Conservation (phyloP, 2,797 vertebrate species). For the Pristis pectinata region DNA sequence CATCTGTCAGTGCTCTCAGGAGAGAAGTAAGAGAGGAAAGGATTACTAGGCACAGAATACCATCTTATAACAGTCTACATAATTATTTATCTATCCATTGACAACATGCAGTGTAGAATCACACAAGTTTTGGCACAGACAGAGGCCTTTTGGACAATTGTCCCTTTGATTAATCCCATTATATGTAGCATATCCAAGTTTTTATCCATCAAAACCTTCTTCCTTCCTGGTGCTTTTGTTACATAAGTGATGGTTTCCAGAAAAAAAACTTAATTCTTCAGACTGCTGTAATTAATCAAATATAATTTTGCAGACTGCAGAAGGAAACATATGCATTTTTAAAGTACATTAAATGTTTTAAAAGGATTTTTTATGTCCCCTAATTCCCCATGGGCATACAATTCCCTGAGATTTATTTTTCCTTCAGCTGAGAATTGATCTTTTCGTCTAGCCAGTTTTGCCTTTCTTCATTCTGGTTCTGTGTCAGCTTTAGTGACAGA, state of each 20-base stretch:
- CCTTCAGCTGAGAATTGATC: not conserved
- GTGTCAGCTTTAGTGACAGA: not conserved
- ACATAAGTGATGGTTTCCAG: not conserved
- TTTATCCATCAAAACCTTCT: not conserved
- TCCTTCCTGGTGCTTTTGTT: not conserved
- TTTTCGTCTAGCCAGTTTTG: not conserved
- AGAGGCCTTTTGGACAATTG: not conserved
- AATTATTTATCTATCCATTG: not conserved
- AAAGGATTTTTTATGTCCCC: not conserved
- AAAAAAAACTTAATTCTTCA: not conserved
- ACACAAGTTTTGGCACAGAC: not conserved
- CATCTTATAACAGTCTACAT: not conserved
- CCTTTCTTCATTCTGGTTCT: not conserved
- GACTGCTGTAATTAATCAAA: not conserved
- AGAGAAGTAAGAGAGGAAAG: not conserved
- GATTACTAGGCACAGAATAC: not conserved
- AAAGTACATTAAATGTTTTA: not conserved
- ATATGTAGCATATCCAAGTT: not conserved
- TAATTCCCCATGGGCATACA: not conserved
- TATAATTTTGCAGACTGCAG: not conserved
- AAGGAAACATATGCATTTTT: not conserved
- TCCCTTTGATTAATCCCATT: not conserved
- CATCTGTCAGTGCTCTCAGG: not conserved
- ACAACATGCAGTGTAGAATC: not conserved
- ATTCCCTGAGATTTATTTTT: slow-evolving; percentile 5